Conservation (phyloP, 2,888 invertebrate species). For the Protonemura montana region DNA sequence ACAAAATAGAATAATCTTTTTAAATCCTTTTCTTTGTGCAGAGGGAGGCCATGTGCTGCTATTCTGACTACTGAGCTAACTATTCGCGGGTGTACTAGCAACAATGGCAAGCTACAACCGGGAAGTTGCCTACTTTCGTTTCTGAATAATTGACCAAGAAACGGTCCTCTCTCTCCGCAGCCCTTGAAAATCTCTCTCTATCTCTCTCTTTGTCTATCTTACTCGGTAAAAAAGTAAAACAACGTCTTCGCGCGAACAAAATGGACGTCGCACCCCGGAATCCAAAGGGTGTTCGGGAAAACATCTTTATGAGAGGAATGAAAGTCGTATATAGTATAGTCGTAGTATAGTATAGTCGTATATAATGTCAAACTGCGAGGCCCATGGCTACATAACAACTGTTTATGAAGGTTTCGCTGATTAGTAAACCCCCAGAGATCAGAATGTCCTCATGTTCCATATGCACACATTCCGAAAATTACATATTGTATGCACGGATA, state of each 20-base stretch:
- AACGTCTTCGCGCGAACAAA: not conserved
- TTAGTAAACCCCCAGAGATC: not conserved
- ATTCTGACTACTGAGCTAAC: too few relatives aligned
- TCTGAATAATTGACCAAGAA: not conserved
- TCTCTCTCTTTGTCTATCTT: not conserved
- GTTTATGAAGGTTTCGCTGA: not conserved
- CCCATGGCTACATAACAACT: too few relatives aligned
- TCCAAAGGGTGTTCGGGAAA: not conserved
- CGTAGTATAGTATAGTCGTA: too few relatives aligned
- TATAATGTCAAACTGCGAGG: too few relatives aligned
- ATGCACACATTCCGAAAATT: not conserved
- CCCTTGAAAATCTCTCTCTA: too few relatives aligned
- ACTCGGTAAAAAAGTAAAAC: not conserved
- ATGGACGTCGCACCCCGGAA: not conserved
- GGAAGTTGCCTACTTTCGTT: not conserved
- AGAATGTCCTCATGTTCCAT: not conserved
- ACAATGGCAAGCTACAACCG: not conserved
- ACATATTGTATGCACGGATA: not conserved
- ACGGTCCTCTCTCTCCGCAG: not conserved
- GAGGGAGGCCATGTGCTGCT: not conserved
- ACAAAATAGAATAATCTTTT: not conserved
- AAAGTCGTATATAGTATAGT: not conserved
- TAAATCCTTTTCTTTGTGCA: constrained; percentile 3
- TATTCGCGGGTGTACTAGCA: too few relatives aligned
- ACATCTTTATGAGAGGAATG: not conserved